Percentiles rank a stretch among this genome's conserved stretches.
These are phyloP conservation scores for Tuta absoluta DNA, from an alignment of 2,888 invertebrate species.

Conservation along the genomic window DNA sequence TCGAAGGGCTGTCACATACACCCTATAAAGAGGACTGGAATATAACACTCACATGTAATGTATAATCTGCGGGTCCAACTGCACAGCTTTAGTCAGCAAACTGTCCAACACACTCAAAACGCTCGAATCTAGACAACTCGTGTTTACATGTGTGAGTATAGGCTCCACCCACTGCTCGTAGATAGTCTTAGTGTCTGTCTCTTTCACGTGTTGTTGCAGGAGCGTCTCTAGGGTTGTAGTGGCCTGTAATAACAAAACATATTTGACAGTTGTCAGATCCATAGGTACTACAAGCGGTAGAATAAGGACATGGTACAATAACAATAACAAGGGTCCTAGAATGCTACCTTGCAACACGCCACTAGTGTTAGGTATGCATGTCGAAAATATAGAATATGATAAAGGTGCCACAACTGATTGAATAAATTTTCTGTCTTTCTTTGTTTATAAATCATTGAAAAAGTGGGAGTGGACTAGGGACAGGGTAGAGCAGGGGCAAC, in stretches of 20 bases:
- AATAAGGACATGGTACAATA: not conserved
- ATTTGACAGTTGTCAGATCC: not conserved
- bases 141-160: slow-evolving; percentile 40
- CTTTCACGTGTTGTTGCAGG: slow-evolving; percentile 43
- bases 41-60: slow-evolving; percentile 52
- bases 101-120: slow-evolving; percentile 52
- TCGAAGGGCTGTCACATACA: too few species aligned
- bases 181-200: slow-evolving; percentile 35
- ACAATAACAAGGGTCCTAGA: not conserved
- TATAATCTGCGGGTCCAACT: slow-evolving; percentile 44
- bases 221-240: slow-evolving; percentile 54
- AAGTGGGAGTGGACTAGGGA: too few species aligned
- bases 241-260: slow-evolving; percentile 43
- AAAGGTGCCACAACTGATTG: too few species aligned
- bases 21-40: not conserved
- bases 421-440: too few species aligned
- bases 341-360: not conserved
- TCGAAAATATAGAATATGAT: too few species aligned
- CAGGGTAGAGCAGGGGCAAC: too few species aligned
- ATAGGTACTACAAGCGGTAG: not conserved
- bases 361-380: too few species aligned
- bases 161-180: slow-evolving; percentile 48
- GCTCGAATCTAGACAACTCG: slow-evolving; percentile 37
- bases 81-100: slow-evolving; percentile 52
- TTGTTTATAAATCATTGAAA: too few species aligned